These are phyloP conservation scores for Eupithecia inturbata DNA, from an alignment of 2,888 invertebrate species.

Conservation along the genomic window DNA sequence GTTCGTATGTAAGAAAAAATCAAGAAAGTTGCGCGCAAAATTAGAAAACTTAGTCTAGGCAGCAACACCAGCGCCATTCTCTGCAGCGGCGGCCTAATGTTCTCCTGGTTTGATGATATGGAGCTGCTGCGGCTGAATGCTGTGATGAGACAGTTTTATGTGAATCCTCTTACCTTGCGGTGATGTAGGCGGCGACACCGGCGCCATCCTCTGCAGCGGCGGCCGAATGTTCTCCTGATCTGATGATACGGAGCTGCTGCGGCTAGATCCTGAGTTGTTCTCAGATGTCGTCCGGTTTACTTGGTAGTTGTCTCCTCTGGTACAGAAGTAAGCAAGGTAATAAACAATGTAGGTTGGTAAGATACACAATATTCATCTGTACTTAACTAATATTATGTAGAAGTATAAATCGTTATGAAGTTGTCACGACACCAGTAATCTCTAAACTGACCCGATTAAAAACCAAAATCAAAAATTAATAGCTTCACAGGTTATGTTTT, in stretches of 20 bases:
- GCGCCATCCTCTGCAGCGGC: slow-evolving; percentile 75
- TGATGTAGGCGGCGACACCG: slow-evolving; percentile 75
- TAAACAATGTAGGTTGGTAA: neutral
- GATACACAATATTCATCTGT: neutral
- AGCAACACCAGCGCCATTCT: too few species aligned
- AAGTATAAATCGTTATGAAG: neutral
- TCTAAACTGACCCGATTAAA: too few species aligned
- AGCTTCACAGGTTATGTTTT: neutral
- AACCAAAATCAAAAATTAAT: neutral
- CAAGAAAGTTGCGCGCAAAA: too few species aligned
- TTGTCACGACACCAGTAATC: neutral
- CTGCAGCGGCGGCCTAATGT: too few species aligned
- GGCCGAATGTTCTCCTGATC: slow-evolving; percentile 78
- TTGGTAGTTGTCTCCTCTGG: slow-evolving; percentile 56
- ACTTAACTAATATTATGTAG: neutral
- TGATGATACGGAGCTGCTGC: slow-evolving; percentile 79
- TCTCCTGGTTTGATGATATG: too few species aligned
- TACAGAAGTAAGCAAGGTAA: slow-evolving; percentile 1
- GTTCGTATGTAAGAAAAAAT: too few species aligned
- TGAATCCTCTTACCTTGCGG: slow-evolving; percentile 65
- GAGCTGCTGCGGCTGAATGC: too few species aligned
- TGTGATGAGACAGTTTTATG: neutral
- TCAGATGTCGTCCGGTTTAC: slow-evolving; percentile 64
- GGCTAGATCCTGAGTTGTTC: slow-evolving; percentile 73
- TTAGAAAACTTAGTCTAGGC: too few species aligned